Evolutionary conservation across 92 coral and sea anemone species (phyloP), one percentile per base, ranked within the genome.

Genomic region (Siderastrea siderea): DNA sequence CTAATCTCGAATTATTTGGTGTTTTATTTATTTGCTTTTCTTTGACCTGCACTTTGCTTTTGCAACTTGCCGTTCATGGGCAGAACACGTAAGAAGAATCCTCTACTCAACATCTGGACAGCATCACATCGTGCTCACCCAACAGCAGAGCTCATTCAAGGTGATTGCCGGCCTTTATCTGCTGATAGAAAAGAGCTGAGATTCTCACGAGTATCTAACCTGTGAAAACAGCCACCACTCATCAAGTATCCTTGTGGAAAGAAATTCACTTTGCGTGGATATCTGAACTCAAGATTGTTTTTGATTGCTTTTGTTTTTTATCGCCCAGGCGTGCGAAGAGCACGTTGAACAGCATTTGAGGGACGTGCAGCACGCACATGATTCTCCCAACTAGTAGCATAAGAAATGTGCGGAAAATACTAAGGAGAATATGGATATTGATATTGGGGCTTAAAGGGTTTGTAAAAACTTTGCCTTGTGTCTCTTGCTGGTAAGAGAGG

Each of bases 31-130:
- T 54, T 52, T 47, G 16, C 65, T 4, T 13, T n/a, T 19, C 65
- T 54, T 53, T 38, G 6, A 26, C 69, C 5, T 15, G 12, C 0
- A 4, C 5, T 64, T 53, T 38, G 58, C 46, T 64, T 77, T 79
- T 43, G 46, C 65, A 96, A 98, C 90, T 93, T 66, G 94, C 95
- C 12, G 92, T 78, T 66, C 93, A 96, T 58, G 95, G 99, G 98
- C 91, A 95, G 55, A 91, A 65, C 67, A 91, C 85, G 80, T 75
- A 92, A 47, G 84, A 93, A 10, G 90, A 92, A 71, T 95, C 99
- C 6, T 90, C 90, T 72, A 76, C 86, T 3, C 93, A 92, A 10
- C 94, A 95, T 74, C 52, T 89, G 70, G 93, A 82, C 59, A 75
- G 89, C 13, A 92, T 93, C 55, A 92, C 83, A 26, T 74, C 91